These are phyloP conservation scores for Pyralis farinalis DNA, from an alignment of 2,888 invertebrate genomes.

Conservation along the genomic window DNA sequence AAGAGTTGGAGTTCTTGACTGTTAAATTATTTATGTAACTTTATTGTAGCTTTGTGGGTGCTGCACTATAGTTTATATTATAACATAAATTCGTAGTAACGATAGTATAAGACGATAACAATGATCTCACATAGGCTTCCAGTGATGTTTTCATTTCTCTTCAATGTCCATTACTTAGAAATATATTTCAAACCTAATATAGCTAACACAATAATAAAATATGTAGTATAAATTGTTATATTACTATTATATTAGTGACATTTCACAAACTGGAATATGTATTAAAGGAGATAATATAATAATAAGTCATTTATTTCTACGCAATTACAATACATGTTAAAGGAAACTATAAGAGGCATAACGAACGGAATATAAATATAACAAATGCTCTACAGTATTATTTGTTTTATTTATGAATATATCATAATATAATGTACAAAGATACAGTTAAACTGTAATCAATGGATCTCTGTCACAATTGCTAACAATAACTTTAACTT, in stretches of 20 bases:
- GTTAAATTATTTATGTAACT: slow-evolving; percentile 23
- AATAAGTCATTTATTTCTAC: too few species aligned
- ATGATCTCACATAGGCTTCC: slow-evolving; percentile 64
- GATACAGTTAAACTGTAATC: slow-evolving; percentile 77
- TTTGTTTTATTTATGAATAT: not conserved
- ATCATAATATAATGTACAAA: not conserved
- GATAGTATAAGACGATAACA: slow-evolving; percentile 37
- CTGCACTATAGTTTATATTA: slow-evolving; percentile 11
- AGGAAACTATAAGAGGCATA: too few species aligned
- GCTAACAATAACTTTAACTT: slow-evolving; percentile 85
- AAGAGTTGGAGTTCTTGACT: slow-evolving; percentile 21
- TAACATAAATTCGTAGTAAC: slow-evolving; percentile 6
- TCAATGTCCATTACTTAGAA: not conserved
- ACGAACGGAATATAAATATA: too few species aligned
- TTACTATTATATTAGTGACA: too few species aligned
- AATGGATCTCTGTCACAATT: slow-evolving; percentile 89
- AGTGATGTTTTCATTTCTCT: slow-evolving; percentile 5
- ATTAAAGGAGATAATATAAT: too few species aligned
- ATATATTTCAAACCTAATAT: not conserved
- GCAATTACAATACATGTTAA: too few species aligned
- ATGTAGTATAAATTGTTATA: not conserved
- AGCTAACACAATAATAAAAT: not conserved
- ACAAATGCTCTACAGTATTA: not conserved
- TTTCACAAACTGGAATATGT: too few species aligned
- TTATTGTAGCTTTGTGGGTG: slow-evolving; percentile 11